A percentile compares a stretch with the other conserved stretches of the same genome.
These are phyloP conservation scores for Pocota personata DNA, from an alignment of 2,888 invertebrate genomes.

Conservation along the genomic window DNA sequence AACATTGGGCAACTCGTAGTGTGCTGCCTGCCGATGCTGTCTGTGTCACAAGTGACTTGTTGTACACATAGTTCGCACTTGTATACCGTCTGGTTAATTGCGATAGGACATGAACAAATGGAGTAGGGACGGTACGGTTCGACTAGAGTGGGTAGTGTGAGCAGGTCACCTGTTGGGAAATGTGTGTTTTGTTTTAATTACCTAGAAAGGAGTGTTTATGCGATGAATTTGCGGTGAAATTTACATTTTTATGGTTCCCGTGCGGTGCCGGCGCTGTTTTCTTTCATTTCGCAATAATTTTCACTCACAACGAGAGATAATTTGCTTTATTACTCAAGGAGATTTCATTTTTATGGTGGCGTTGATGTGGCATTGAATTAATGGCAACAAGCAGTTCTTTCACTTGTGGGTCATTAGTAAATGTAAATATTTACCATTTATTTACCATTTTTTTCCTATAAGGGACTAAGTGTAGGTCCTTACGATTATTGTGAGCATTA, in stretches of 20 bases:
- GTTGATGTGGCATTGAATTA: constrained; percentile 27
- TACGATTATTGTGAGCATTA: constrained; percentile 1
- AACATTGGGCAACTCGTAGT: constrained; percentile 43
- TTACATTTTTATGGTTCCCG: constrained; percentile 50
- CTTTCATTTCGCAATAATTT: constrained; percentile 2
- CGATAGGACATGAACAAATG: constrained; percentile 53
- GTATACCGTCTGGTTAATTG: constrained; percentile 40
- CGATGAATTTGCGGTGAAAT: constrained; percentile 50
- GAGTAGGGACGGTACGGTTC: not conserved
- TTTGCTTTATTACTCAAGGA: constrained; percentile 44
- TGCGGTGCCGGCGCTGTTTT: constrained; percentile 6
- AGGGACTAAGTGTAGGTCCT: not conserved
- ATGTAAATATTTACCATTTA: not conserved
- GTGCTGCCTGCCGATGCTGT: constrained; percentile 24
- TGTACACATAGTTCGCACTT: constrained; percentile 46
- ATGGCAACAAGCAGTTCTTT: constrained; percentile 22
- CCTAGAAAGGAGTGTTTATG: constrained; percentile 56
- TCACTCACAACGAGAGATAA: constrained; percentile 32
- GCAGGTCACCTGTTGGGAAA: constrained; percentile 54
- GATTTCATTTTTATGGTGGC: constrained; percentile 38
- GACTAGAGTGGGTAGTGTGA: not conserved
- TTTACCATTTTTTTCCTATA: constrained; percentile 10
- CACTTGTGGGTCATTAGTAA: constrained; percentile 28
- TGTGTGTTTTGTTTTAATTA: constrained; percentile 65
- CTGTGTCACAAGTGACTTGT: constrained; percentile 19